Percentiles rank a stretch among this genome's conserved stretches.
These are phyloP conservation scores for Pachydiplax longipennis DNA, from an alignment of 2,888 invertebrate species.

Conservation along the genomic window DNA sequence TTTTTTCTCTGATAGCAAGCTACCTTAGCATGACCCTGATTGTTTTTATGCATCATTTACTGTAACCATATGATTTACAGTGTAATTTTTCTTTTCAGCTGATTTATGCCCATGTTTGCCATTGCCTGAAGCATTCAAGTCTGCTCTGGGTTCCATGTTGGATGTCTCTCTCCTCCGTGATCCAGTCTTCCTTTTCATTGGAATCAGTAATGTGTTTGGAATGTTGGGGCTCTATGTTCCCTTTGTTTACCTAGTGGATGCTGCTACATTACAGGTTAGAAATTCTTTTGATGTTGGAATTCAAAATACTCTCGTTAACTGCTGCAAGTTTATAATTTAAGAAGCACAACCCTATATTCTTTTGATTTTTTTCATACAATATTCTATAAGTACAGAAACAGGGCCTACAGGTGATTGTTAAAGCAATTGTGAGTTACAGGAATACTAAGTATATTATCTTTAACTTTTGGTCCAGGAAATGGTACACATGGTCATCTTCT, in stretches of 20 bases:
- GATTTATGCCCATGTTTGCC: slow-evolving; percentile 81
- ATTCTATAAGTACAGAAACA: too few species aligned
- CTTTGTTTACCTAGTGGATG: slow-evolving; percentile 91
- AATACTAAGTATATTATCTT: too few species aligned
- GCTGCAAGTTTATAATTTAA: not conserved
- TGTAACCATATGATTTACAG: not conserved
- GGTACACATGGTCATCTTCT: too few species aligned
- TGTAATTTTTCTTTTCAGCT: slow-evolving; percentile 63
- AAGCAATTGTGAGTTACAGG: too few species aligned
- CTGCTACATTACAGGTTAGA: slow-evolving; percentile 74
- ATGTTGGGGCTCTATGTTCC: slow-evolving; percentile 98
- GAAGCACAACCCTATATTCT: too few species aligned
- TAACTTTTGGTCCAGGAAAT: too few species aligned
- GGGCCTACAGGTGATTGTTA: too few species aligned
- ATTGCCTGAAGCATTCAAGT: slow-evolving; percentile 81
- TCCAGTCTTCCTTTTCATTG: slow-evolving; percentile 90
- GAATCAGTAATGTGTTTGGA: slow-evolving; percentile 93
- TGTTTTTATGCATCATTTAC: not conserved
- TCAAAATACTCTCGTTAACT: not conserved
- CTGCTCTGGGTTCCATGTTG: slow-evolving; percentile 87
- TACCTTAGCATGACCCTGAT: too few species aligned
- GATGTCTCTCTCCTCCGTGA: slow-evolving; percentile 87
- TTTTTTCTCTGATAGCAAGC: too few species aligned
- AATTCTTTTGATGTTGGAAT: not conserved
- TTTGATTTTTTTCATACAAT: too few species aligned